These are phyloP conservation scores for Melospiza melodia DNA, from an alignment of 2,113 vertebrate species.

Conservation along the genomic window DNA sequence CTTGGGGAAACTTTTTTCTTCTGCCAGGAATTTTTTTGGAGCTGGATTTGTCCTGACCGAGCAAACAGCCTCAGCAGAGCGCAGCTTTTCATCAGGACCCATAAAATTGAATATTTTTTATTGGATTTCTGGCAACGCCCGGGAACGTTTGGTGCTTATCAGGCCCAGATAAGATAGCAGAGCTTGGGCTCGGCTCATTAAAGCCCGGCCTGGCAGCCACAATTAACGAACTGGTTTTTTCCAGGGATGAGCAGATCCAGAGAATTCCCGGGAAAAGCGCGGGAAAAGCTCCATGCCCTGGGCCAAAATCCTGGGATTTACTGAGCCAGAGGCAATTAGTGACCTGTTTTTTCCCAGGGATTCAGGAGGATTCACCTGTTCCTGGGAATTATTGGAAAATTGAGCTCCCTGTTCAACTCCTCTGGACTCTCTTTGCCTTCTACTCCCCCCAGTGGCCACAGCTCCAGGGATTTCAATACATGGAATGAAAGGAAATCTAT, in stretches of 20 bases:
- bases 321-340: neutral
- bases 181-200: slow-evolving; percentile 45
- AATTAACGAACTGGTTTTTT: neutral
- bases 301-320: neutral
- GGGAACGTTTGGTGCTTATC: slow-evolving; percentile 32
- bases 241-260: neutral
- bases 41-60: neutral
- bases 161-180: slow-evolving; percentile 41
- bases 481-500: neutral
- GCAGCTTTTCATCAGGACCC: neutral
- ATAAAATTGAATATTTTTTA: neutral
- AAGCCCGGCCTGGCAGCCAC: neutral
- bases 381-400: neutral
- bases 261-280: neutral
- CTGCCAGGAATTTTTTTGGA: neutral
- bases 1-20: neutral
- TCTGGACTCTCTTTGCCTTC: neutral
- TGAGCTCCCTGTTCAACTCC: fast-evolving
- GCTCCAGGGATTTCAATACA: neutral
- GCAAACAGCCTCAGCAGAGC: neutral
- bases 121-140: neutral
- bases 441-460: slow-evolving; percentile 18
- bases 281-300: neutral
- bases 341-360: neutral
- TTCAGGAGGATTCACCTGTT: neutral